Conservation (phyloP, 1,140 invertebrate genomes). For the Macrobrachium rosenbergii region DNA sequence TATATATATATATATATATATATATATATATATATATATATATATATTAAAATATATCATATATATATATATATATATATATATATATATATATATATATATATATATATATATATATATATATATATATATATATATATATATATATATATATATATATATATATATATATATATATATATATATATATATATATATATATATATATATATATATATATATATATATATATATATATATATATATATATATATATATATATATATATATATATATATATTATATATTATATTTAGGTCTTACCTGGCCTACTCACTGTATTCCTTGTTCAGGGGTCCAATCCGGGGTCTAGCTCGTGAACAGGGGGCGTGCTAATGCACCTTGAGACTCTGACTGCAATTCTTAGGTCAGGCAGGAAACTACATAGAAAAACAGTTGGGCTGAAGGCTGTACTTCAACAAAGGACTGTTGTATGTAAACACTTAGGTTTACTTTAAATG, state of each 20-base stretch:
- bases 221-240: conserved; percentile 15
- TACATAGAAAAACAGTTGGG: too few relatives aligned
- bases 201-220: background rate
- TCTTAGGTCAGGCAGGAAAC: too few relatives aligned
- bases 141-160: conserved; percentile 39
- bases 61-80: conserved; percentile 33
- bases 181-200: conserved; percentile 52
- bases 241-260: conserved; percentile 30
- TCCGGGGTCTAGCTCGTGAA: too few relatives aligned
- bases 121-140: conserved; percentile 33
- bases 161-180: conserved; percentile 50
- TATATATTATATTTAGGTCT: too few relatives aligned
- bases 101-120: conserved; percentile 1
- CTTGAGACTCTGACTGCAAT: too few relatives aligned
- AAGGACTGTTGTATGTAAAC: too few relatives aligned
- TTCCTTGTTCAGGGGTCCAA: too few relatives aligned
- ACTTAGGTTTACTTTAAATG: too few relatives aligned
- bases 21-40: conserved; percentile 22
- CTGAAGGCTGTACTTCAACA: too few relatives aligned
- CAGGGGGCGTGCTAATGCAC: too few relatives aligned
- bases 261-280: conserved; percentile 42
- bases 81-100: conserved; percentile 20
- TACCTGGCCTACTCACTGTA: too few relatives aligned
- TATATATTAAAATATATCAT: background rate
- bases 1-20: conserved; percentile 23